A percentile compares a stretch with the other conserved stretches of the same genome.
These are phyloP conservation scores for Synchiropus splendidus DNA, from an alignment of 2,113 vertebrate species.

Conservation along the genomic window DNA sequence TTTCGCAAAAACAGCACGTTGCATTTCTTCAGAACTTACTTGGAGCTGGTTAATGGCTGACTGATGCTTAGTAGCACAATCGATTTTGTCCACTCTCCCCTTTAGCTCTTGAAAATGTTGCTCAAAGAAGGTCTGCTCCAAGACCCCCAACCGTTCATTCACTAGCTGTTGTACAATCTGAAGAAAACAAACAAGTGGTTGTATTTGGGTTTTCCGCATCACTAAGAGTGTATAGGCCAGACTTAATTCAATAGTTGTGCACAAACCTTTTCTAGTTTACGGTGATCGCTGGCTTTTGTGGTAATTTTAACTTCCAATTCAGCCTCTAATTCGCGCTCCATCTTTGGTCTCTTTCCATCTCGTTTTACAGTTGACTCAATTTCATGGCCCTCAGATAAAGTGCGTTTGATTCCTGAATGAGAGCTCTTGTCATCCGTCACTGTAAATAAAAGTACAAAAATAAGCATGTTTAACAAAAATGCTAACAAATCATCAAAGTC, in stretches of 20 bases:
- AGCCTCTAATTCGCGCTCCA: slow-evolving; percentile 74
- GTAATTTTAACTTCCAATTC: slow-evolving; percentile 90
- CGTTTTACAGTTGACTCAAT: slow-evolving; percentile 37
- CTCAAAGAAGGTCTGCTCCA: slow-evolving; percentile 83
- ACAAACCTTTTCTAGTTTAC: slow-evolving; percentile 85
- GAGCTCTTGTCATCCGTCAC: slow-evolving; percentile 41
- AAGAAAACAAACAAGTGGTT: not conserved
- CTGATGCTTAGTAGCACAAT: slow-evolving; percentile 85
- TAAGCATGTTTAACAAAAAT: too few species aligned
- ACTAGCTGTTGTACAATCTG: slow-evolving; percentile 86
- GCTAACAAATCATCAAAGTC: too few species aligned
- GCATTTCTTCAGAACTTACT: slow-evolving; percentile 52
- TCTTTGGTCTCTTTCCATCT: slow-evolving; percentile 63
- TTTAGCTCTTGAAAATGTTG: slow-evolving; percentile 81
- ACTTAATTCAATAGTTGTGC: not conserved
- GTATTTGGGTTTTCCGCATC: not conserved
- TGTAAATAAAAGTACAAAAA: not conserved
- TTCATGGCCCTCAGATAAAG: slow-evolving; percentile 52
- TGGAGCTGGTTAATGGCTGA: slow-evolving; percentile 79
- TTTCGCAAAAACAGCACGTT: not conserved
- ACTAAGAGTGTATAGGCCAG: not conserved
- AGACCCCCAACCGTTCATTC: slow-evolving; percentile 75
- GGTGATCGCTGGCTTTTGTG: slow-evolving; percentile 73
- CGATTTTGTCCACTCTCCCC: slow-evolving; percentile 84
- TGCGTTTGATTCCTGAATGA: slow-evolving; percentile 57